Percentiles rank a stretch among this genome's conserved stretches.
Evolutionary conservation across 2,797 vertebrate species (phyloP).

Genomic region (Tragopan temminckii): DNA sequence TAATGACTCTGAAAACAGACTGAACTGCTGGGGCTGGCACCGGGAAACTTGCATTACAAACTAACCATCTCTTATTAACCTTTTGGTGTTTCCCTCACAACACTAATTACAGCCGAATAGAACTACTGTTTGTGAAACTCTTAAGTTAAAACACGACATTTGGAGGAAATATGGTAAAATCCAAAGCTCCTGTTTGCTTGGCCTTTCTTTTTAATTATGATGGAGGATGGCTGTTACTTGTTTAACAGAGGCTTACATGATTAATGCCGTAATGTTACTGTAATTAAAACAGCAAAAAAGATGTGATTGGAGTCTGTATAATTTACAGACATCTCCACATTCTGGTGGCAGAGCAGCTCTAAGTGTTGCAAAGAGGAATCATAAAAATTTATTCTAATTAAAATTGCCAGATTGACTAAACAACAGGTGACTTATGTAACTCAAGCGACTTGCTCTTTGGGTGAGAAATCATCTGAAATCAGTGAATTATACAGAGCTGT

Average conservation of each 20-base stretch:
- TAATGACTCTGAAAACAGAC: conserved; percentile 85
- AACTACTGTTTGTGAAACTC: conserved; percentile 66
- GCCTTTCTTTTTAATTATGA: conserved; percentile 74
- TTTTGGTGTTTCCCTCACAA: conserved; percentile 78
- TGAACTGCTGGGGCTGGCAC: conserved; percentile 79
- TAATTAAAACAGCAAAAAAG: conserved; percentile 73
- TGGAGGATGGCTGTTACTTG: conserved; percentile 66
- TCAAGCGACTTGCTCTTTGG: conserved; percentile 36
- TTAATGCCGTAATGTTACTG: conserved; percentile 70
- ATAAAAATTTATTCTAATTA: conserved; percentile 73
- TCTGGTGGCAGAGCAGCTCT: conserved; percentile 42
- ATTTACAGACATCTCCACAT: conserved; percentile 67
- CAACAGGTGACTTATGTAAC: conserved; percentile 74
- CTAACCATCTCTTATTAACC: conserved; percentile 81
- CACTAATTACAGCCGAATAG: conserved; percentile 79
- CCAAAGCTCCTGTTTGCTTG: conserved; percentile 60
- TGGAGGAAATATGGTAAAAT: conserved; percentile 68
- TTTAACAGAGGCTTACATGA: conserved; percentile 70
- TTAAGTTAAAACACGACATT: conserved; percentile 73
- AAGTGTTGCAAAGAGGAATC: conserved; percentile 56
- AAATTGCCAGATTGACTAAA: conserved; percentile 77
- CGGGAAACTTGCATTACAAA: conserved; percentile 81
- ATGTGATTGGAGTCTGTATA: conserved; percentile 60
- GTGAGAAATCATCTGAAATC: conserved; percentile 74
- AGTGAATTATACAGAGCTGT: conserved; percentile 75